These are phyloP conservation scores for Anarhynchus alexandrinus DNA, from an alignment of 2,113 vertebrate species.

Conservation along the genomic window DNA sequence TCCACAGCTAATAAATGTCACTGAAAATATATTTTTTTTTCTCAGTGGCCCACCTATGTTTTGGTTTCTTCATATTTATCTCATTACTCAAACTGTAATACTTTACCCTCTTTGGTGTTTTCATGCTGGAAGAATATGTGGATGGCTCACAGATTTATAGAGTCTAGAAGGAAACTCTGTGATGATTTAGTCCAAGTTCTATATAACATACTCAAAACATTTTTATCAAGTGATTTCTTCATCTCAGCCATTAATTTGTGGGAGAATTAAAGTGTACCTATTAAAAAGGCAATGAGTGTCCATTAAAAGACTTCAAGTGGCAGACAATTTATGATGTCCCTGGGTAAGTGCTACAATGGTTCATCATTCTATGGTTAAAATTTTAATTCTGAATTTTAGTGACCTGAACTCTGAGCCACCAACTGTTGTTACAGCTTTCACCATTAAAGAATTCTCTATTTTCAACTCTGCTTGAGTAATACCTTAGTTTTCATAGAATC, in stretches of 20 bases:
- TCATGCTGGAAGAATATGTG: neutral
- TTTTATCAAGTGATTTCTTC: neutral
- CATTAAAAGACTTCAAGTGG: neutral
- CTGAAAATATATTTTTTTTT: neutral
- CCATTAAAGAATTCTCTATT: neutral
- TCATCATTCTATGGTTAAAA: neutral
- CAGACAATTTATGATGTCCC: neutral
- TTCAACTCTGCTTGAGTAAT: neutral
- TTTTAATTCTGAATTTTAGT: constrained; percentile 11
- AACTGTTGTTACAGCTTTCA: neutral
- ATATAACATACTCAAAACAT: neutral
- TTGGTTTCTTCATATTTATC: constrained; percentile 43
- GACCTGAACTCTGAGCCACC: neutral
- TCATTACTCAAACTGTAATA: constrained; percentile 32
- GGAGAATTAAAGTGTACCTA: constrained; percentile 15
- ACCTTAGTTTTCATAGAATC: neutral
- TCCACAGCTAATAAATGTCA: constrained; percentile 49
- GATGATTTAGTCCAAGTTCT: neutral
- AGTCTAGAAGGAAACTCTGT: neutral
- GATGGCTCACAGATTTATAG: constrained; percentile 19
- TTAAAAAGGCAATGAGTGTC: neutral
- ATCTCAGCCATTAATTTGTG: neutral
- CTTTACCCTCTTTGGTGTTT: neutral
- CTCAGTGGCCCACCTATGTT: constrained; percentile 8
- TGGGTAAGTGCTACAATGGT: neutral